Base-by-base conservation (phyloP, 2,113 vertebrate genomes). In the Takifugu flavidus region DNA sequence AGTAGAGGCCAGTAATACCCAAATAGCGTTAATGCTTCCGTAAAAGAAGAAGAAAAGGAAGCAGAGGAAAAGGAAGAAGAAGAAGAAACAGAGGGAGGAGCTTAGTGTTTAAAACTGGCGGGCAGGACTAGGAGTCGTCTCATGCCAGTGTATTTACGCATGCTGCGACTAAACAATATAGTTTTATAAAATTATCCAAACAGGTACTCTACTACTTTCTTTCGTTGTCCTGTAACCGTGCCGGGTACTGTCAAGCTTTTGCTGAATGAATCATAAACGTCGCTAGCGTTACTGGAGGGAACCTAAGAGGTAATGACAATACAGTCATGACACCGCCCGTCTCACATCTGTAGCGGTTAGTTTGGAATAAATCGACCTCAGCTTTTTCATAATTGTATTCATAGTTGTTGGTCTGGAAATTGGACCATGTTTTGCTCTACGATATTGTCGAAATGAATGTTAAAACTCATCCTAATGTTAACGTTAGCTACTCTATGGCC, bases 81-180 rank as follows among this genome's bases (percentile, higher is more conserved):
- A 73, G 82, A 84, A 85, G 77, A 34, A 39, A 1, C 0, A 25
- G 39, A 4, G 58, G 88, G 86, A 1, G 89, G 88, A 70, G 76
- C 72, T 60, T 0, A 0, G 2, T 3, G 74, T 92, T 92, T 91
- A 84, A 92, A 92, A 90, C 79, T 90, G 85, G 91, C 90, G 90
- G 85, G 88, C 68, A 56, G 60, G 0, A 20, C 62, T 28, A 67
- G n/a, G 14, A 61, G 0, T 34, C 13, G 13, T 0, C 13, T 46
- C 5, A 14, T 12, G 2, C 4, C 6, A 8, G 4, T 26, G 11
- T 25, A 26, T 6, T 1, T 27, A 15, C 5, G 25, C 6, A 42
- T 11, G 28, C 29, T 28, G 53, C 2, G 0, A 4, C 43, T 52
- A 29, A 39, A 44, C 25, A 12, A 42, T 47, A 5, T n/a, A 4